phyloP scores from a whole-genome alignment of 2,888 invertebrate genomes.

The Caenorhabditis zanzibari region DNA sequence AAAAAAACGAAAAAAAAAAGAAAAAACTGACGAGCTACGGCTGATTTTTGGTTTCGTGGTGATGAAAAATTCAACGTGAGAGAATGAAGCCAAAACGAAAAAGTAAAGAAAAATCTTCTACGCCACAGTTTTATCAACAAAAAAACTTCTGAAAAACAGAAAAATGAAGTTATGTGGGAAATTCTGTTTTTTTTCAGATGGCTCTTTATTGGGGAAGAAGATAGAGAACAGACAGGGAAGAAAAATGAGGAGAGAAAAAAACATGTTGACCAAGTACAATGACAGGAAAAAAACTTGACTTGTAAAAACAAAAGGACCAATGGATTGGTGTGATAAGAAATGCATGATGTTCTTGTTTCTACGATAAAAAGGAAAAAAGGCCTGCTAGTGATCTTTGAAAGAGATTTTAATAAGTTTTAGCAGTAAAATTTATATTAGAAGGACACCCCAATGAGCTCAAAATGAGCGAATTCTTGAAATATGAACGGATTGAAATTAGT shows the following conservation, averaged over 20 bases:
- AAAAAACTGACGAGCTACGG: neutral
- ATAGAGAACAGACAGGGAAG: slow-evolving; percentile 4
- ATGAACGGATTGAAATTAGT: too few species aligned
- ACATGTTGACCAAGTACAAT: slow-evolving; percentile 26
- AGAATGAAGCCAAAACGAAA: slow-evolving; percentile 3
- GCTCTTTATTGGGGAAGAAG: slow-evolving; percentile 8
- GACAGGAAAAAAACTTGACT: slow-evolving; percentile 15
- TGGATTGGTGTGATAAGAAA: slow-evolving; percentile 5
- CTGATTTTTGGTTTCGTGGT: slow-evolving; percentile 26
- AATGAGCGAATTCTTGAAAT: too few species aligned
- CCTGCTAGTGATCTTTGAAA: too few species aligned
- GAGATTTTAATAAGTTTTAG: too few species aligned
- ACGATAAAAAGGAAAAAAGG: neutral
- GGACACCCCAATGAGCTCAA: too few species aligned
- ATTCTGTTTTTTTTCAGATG: slow-evolving; percentile 13
- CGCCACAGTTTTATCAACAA: neutral
- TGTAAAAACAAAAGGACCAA: slow-evolving; percentile 13
- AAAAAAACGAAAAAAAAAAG: slow-evolving; percentile 21
- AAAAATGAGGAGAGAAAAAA: slow-evolving; percentile 10
- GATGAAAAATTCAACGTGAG: slow-evolving; percentile 48
- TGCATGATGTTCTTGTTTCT: neutral
- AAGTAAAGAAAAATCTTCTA: slow-evolving; percentile 5
- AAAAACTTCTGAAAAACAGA: slow-evolving; percentile 2
- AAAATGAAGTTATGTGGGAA: slow-evolving; percentile 23
- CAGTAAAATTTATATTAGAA: too few species aligned